phyloP scores from a whole-genome alignment of 1,140 invertebrate species.

The Gyrodactylus salaris region DNA sequence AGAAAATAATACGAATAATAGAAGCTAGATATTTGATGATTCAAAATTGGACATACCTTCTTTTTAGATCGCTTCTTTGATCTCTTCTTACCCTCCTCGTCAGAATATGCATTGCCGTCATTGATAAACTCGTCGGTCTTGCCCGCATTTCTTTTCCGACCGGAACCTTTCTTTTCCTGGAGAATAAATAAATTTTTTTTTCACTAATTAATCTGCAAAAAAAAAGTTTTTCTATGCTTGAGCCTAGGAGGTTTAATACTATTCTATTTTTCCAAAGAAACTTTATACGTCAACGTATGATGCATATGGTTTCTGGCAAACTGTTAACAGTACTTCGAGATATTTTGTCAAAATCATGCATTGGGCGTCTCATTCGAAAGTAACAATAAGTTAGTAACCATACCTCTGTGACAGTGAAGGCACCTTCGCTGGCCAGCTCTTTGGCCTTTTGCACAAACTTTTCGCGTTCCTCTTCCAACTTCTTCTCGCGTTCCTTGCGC shows the following conservation, averaged over 20 bases:
- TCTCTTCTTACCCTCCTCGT: conserved; percentile 10
- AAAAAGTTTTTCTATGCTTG: too few relatives aligned
- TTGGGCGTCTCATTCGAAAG: not conserved
- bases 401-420: not conserved
- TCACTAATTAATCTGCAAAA: not conserved
- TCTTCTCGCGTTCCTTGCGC: not conserved
- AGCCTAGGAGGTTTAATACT: too few relatives aligned
- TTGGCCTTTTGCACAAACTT: not conserved
- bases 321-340: too few relatives aligned
- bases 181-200: not conserved
- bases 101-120: conserved; percentile 4
- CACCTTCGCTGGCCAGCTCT: not conserved
- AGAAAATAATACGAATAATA: too few relatives aligned
- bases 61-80: conserved; percentile 8
- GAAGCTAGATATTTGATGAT: too few relatives aligned
- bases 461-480: conserved; percentile 4
- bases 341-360: not conserved
- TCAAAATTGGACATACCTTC: too few relatives aligned
- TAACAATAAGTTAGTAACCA: not conserved
- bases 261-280: not conserved
- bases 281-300: not conserved
- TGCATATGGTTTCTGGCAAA: too few relatives aligned
- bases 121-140: not conserved
- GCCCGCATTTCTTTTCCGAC: not conserved
- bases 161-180: conserved; percentile 5